Conservation (phyloP, 2,113 vertebrate genomes). For the Vulpes lagopus region DNA sequence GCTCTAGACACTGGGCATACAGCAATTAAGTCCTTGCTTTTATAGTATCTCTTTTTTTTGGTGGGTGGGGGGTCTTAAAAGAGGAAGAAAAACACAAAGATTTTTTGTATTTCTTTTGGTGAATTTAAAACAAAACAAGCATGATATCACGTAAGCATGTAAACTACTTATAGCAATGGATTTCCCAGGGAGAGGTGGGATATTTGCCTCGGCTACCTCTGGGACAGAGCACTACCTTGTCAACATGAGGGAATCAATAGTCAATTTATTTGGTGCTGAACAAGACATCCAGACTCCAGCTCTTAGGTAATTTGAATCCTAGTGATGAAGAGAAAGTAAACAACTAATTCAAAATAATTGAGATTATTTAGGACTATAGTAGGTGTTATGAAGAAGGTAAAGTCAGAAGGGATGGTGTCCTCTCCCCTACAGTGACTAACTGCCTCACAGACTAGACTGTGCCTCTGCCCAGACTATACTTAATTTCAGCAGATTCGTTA, state of each 20-base stretch:
- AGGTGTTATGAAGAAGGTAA: neutral
- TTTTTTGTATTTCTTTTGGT: neutral
- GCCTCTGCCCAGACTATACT: neutral
- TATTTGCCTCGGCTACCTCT: neutral
- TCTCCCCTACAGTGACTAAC: neutral
- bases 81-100: constrained; percentile 52
- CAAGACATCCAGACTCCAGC: neutral
- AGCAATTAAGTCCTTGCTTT: neutral
- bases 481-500: neutral
- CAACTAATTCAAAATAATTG: neutral
- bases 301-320: neutral
- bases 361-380: neutral
- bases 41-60: neutral
- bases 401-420: neutral
- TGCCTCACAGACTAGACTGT: neutral
- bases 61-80: neutral
- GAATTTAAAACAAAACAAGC: constrained; percentile 46
- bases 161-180: neutral
- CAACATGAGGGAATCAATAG: neutral
- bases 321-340: neutral
- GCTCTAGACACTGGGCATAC: neutral
- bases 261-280: neutral
- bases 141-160: neutral
- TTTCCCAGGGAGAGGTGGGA: neutral
- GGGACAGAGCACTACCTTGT: neutral